Evolutionary conservation across 1,140 invertebrate species (phyloP), one percentile per base, ranked within the genome.

Genomic region (Acromyrmex echinatior): DNA sequence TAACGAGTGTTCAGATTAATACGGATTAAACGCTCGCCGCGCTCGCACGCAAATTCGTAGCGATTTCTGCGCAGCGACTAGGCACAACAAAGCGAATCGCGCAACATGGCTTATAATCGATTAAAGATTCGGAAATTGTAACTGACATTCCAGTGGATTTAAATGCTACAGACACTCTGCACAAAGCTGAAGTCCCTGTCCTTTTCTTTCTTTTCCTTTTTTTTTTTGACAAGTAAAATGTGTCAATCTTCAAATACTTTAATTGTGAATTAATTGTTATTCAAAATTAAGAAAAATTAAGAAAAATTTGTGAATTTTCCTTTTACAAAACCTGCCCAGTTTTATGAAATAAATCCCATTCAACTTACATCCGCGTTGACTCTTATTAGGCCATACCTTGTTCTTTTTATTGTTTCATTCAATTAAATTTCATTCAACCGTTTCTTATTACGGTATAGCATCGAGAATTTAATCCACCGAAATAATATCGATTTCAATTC

Each of bases 101-200:
- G 39, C 85, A 9, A 90, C 58, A 70, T 90, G 88, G 85, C 74
- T 79, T 28, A 89, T 79, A 87, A 89, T 77, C 82, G 77, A 51
- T 62, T 31, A 73, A 82, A 45, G 18, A 68, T 10, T 81, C 9
- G 16, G 9, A 14, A 21, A 81, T 70, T 45, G 21, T 2, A 53
- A 79, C 6, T 45, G 25, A 39, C 53, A 71, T 81, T 70, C 56
- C 65, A 12, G 49, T 58, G 31, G 10, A 81, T 70, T 81, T 56
- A 58, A 70, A 81, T 56, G 16, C 9, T 39, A 18, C n/a, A 58
- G 2, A 45, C 16, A 35, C 25, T 31, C 7, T 14, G 5, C 2
- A n/a, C 16, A 16, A 45, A 78, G 25, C 45, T 4, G 3, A 65
- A 53, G 35, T 31, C n/a, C 39, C 10, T 1, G 5, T 66, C 4